Base-by-base conservation (phyloP, 2,888 invertebrate species). In the Caenorhabditis panamensis region DNA sequence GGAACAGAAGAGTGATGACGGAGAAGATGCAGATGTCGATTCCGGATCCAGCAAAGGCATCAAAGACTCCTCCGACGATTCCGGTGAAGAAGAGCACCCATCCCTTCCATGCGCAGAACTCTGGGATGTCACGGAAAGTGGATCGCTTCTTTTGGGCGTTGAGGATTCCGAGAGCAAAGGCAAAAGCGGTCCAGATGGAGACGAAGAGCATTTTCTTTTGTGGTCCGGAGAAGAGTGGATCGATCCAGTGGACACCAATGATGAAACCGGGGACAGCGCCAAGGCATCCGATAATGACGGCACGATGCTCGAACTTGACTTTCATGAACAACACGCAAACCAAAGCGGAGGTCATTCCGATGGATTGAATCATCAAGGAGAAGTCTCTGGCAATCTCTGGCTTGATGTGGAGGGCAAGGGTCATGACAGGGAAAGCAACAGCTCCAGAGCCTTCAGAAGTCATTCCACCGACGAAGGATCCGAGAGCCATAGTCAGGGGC, bases 161-260 rank as follows among this genome's bases (percentile, higher is more conserved):
- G 22, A 91, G 83, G 24, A 91, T 82, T 66, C 88, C 89, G 59
- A 91, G 82, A 13, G 91, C 89, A 49, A 90, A 85, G 6, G 91
- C 90, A 76, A 91, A 91, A 2, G 91, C 86, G 26, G 88, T 87
- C 91, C 91, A 91, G 53, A 91, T 87, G 6, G 90, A 88, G 31
- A 91, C 91, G 81, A 91, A 91, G 18, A 88, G 79, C 90, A 91
- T 91, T 78, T 91, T 91, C 86, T 91, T 91, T 73, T 86, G 81
- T 16, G 88, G 78, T 18, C 88, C 86, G 9, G 85, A 80, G 76
- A 91, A 86, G 11, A 82, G 56, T 4, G 86, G 86, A 61, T 91
- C 90, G n/a, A 91, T 61, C 84, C 69, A 62, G 54, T 84, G 82
- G 31, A 91, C 84, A 1, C 91, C 91, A 47, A 91, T 61, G 26